These are phyloP conservation scores for Caerostris darwini DNA, from an alignment of 1,140 invertebrate species.

Conservation along the genomic window DNA sequence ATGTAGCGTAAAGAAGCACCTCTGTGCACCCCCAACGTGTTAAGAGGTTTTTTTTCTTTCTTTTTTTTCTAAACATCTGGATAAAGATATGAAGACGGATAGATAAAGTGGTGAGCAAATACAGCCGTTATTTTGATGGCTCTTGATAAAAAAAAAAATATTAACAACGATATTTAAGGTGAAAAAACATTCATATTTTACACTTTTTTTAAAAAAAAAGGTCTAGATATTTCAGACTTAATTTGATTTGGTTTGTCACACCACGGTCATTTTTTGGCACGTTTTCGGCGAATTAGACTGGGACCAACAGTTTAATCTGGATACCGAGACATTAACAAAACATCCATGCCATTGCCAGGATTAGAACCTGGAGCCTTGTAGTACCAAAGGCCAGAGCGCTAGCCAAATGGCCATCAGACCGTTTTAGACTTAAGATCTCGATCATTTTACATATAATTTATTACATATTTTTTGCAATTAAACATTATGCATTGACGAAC, in stretches of 20 bases:
- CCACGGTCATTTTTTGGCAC: background rate
- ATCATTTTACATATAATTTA: no score
- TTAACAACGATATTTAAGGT: background rate
- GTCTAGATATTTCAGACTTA: background rate
- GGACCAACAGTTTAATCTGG: no score
- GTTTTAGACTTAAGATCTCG: no score
- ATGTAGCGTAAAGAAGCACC: background rate
- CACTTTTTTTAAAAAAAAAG: no score
- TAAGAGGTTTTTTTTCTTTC: background rate
- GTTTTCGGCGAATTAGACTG: background rate
- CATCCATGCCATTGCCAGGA: no score
- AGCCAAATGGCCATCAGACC: no score
- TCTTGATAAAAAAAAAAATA: background rate
- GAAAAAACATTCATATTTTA: background rate
- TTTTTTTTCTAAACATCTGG: background rate
- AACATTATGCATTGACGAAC: no score
- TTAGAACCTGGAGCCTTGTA: no score
- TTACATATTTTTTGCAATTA: no score
- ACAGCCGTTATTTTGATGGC: background rate
- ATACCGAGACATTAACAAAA: no score
- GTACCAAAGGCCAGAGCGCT: no score
- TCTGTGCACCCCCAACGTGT: background rate
- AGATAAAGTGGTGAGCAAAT: background rate
- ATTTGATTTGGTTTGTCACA: background rate
- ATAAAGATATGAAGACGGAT: background rate